Evolutionary conservation across 2,888 invertebrate species (phyloP).

Genomic region (Crematogaster levior): DNA sequence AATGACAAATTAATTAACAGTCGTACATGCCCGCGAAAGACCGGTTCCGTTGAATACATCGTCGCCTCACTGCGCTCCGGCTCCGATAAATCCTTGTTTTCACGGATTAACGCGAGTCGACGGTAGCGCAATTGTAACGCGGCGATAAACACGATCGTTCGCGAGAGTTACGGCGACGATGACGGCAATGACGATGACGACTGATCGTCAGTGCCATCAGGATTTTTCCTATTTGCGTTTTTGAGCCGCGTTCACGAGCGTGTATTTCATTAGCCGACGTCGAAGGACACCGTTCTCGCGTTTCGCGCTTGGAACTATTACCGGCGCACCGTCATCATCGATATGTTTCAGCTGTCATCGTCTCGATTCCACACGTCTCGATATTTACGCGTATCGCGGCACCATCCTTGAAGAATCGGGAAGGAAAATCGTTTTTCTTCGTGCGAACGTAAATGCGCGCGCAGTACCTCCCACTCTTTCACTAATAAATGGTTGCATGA

Average conservation of each 20-base stretch:
- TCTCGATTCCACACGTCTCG: not conserved
- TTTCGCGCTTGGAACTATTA: slow-evolving; percentile 5
- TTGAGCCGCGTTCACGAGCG: slow-evolving; percentile 21
- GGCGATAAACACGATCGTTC: slow-evolving; percentile 46
- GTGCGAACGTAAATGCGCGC: not conserved
- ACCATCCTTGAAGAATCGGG: slow-evolving; percentile 17
- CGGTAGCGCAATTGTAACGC: slow-evolving; percentile 66
- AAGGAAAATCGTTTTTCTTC: not conserved
- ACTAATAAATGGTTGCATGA: not conserved
- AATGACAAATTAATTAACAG: slow-evolving; percentile 80
- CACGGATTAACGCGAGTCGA: slow-evolving; percentile 50
- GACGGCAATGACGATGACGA: slow-evolving; percentile 14
- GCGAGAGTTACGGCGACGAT: slow-evolving; percentile 11
- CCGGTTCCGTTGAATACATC: slow-evolving; percentile 72
- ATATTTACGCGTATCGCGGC: slow-evolving; percentile 10
- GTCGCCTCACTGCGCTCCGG: slow-evolving; percentile 47
- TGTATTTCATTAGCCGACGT: slow-evolving; percentile 30
- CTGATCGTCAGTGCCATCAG: not conserved
- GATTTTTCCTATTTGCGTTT: slow-evolving; percentile 34
- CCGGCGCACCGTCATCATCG: not conserved
- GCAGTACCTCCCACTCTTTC: not conserved
- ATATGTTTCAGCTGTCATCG: slow-evolving; percentile 37
- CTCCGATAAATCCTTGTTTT: slow-evolving; percentile 67
- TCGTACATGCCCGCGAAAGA: slow-evolving; percentile 67
- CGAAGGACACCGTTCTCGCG: slow-evolving; percentile 26